These are phyloP conservation scores for Oryzias melastigma DNA, from an alignment of 2,113 vertebrate genomes.

Conservation along the genomic window DNA sequence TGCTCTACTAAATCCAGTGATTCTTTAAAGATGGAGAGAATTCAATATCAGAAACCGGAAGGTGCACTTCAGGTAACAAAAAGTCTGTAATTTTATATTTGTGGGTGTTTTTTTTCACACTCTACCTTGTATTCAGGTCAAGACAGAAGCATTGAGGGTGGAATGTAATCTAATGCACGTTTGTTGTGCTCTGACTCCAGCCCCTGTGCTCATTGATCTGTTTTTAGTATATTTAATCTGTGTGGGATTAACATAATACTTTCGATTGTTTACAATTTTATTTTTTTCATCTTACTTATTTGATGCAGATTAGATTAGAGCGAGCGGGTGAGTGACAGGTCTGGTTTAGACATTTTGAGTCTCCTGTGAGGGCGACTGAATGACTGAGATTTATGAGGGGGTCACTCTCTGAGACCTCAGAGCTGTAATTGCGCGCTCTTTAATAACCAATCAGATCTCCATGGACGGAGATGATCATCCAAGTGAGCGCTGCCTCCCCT, in stretches of 20 bases:
- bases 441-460: constrained; percentile 53
- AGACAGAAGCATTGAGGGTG: constrained; percentile 53
- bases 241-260: constrained; percentile 7
- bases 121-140: constrained; percentile 36
- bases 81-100: constrained; percentile 55
- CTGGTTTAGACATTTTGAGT: constrained; percentile 8
- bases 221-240: constrained; percentile 43
- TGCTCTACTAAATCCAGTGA: constrained; percentile 3
- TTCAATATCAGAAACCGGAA: constrained; percentile 42
- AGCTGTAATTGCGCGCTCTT: constrained; percentile 48
- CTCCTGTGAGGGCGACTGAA: constrained; percentile 33
- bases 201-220: constrained; percentile 15
- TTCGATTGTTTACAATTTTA: background rate
- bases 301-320: background rate
- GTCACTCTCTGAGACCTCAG: constrained; percentile 41
- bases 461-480: constrained; percentile 17
- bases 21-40: constrained; percentile 12
- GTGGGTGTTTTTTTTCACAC: constrained; percentile 4
- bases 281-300: constrained; percentile 2
- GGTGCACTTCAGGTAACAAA: constrained; percentile 31
- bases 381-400: constrained; percentile 63
- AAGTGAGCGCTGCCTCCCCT: constrained; percentile 37
- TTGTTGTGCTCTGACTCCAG: constrained; percentile 20
- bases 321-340: constrained; percentile 7
- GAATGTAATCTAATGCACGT: constrained; percentile 58